These are phyloP conservation scores for Napeogenes inachia DNA, from an alignment of 2,888 invertebrate species.

Conservation along the genomic window DNA sequence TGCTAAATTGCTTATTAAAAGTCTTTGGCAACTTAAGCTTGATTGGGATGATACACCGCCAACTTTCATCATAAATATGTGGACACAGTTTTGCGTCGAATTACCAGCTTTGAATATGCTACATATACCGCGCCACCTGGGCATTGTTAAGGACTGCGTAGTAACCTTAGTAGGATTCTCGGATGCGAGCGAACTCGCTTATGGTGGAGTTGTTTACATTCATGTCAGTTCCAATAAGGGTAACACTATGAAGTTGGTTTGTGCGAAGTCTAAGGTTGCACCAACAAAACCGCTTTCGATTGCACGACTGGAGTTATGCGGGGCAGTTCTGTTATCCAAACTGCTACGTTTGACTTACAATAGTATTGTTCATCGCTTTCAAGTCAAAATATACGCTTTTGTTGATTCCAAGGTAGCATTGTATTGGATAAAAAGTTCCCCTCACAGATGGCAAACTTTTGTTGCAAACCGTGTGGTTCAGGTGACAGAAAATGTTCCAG, in stretches of 20 bases:
- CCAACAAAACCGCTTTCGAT: no score
- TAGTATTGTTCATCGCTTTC: slow-evolving; percentile 8
- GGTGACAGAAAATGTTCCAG: no score
- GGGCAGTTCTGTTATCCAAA: slow-evolving; percentile 11
- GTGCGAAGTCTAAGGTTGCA: no score
- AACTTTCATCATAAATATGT: slow-evolving; percentile 14
- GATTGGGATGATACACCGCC: slow-evolving; percentile 27
- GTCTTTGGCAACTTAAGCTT: slow-evolving; percentile 16
- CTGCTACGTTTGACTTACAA: slow-evolving; percentile 11
- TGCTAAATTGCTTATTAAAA: slow-evolving; percentile 24
- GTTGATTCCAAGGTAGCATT: slow-evolving; percentile 18
- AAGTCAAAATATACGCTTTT: slow-evolving; percentile 9
- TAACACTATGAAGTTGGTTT: no score
- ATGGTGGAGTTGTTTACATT: slow-evolving; percentile 13
- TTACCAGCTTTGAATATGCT: slow-evolving; percentile 14
- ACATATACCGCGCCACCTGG: slow-evolving; percentile 19
- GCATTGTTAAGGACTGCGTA: slow-evolving; percentile 9
- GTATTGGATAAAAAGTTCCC: slow-evolving; percentile 22
- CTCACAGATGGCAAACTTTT: slow-evolving; percentile 22
- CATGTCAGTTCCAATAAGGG: slow-evolving; percentile 7
- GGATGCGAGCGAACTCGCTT: slow-evolving; percentile 20
- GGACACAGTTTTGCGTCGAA: slow-evolving; percentile 19
- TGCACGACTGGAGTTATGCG: no score
- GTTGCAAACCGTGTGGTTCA: no score
- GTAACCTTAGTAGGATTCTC: slow-evolving; percentile 18